Base-by-base conservation (phyloP, 2,113 vertebrate genomes). In the Herpetotheres cachinnans region DNA sequence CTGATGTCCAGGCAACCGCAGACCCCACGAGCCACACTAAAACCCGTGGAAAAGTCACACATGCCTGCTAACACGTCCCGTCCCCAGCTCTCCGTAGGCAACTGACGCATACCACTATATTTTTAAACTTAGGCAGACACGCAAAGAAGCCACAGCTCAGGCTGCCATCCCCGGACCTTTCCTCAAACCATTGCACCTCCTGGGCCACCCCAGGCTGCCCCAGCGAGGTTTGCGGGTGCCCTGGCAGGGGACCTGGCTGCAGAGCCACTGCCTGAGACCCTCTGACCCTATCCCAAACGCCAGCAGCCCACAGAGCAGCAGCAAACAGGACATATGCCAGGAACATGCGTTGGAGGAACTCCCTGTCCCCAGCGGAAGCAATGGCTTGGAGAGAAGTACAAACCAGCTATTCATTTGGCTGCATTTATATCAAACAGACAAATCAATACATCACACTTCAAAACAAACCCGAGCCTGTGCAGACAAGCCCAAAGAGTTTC, bases 361-460 rank as follows among this genome's bases (percentile, higher is more conserved):
- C 80, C 85, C 26, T 10, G 38, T 76, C 29, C 73, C 26, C 1
- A 3, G 21, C 0, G 0, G 42, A 54, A 26, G 80, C 38, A 8
- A 26, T 1, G 22, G 44, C 67, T 54, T 1, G 6, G 67, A 6
- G 49, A 65, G 62, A 29, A 49, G n/a, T 3, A 71, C 58, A 44
- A 49, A 10, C 27, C 73, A 5, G 27, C 58, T 19, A 2, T 20
- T 34, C 49, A 4, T 27, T 20, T 5, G 47, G 24, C 54, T 30
- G 54, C 20, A 0, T 36, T 58, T 16, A 1, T 10, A 36, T 32
- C 91, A 6, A 44, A 16, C 1, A 0, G 3, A 2, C 18, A 13
- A 20, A 85, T 62, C 74, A 4, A 32, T 42, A 2, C 20, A 24
- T 50, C 63, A 11, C 15, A 0, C 6, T 40, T 24, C 77, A 32